phyloP scores from a whole-genome alignment of 2,888 invertebrate species.

The Micropterix aruncella region DNA sequence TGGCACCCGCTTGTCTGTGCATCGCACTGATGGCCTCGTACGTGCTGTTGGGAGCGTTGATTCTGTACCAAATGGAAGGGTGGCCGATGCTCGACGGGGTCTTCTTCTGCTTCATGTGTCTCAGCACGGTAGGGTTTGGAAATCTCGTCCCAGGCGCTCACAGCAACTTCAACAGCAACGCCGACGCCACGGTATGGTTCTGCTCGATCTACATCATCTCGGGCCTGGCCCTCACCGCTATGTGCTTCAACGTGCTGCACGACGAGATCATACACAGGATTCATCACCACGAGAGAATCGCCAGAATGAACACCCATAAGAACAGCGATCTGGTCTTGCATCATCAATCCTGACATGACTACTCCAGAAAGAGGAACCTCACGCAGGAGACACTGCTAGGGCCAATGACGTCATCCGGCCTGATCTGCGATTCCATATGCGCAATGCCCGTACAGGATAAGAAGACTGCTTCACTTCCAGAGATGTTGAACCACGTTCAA shows the following conservation, averaged over 20 bases:
- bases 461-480: background rate
- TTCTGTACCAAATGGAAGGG: slow-evolving; percentile 80
- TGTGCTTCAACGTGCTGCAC: slow-evolving; percentile 83
- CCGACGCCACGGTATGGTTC: slow-evolving; percentile 69
- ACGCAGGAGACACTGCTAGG: slow-evolving; percentile 27
- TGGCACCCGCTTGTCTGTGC: slow-evolving; percentile 82
- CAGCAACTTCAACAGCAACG: slow-evolving; percentile 29
- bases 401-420: background rate
- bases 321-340: slow-evolving; percentile 29
- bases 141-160: slow-evolving; percentile 65
- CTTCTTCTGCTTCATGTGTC: slow-evolving; percentile 92
- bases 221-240: slow-evolving; percentile 77
- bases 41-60: slow-evolving; percentile 79
- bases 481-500: background rate
- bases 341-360: slow-evolving; percentile 36
- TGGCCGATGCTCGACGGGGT: slow-evolving; percentile 87
- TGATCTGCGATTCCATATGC: background rate
- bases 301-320: slow-evolving; percentile 27
- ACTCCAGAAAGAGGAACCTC: slow-evolving; percentile 21
- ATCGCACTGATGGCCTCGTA: slow-evolving; percentile 82
- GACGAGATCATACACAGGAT: slow-evolving; percentile 76
- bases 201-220: slow-evolving; percentile 82
- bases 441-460: background rate
- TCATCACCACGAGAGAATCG: slow-evolving; percentile 41
- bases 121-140: slow-evolving; percentile 85